A percentile compares a stretch with the other conserved stretches of the same genome.
Conservation (phyloP, 2,797 vertebrate genomes). For the Hipposideros larvatus region DNA sequence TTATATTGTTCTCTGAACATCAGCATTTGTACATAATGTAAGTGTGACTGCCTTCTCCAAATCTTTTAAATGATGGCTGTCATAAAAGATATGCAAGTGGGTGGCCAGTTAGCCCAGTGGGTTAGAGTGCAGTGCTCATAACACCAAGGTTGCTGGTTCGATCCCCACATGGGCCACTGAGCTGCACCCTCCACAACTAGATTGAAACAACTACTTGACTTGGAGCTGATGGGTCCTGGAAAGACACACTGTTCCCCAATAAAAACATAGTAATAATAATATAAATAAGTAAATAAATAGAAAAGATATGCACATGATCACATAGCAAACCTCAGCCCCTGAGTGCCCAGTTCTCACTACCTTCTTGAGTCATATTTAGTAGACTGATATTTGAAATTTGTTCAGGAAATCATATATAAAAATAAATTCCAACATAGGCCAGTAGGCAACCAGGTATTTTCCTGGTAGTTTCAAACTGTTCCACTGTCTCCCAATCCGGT, state of each 20-base stretch:
- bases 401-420: neutral
- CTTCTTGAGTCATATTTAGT: neutral
- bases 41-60: neutral
- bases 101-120: too few species aligned
- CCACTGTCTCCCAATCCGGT: neutral
- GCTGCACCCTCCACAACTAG: too few species aligned
- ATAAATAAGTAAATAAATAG: too few species aligned
- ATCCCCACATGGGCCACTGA: too few species aligned
- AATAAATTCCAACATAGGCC: neutral
- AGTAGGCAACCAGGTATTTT: neutral
- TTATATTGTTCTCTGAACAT: neutral
- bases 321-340: neutral
- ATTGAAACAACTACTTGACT: too few species aligned
- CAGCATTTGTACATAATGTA: neutral
- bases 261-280: too few species aligned
- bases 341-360: neutral
- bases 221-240: too few species aligned
- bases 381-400: conserved; percentile 1
- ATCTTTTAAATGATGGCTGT: neutral
- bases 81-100: neutral
- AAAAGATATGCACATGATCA: neutral
- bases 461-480: neutral
- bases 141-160: too few species aligned
- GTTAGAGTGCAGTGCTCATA: too few species aligned
- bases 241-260: too few species aligned